Conservation (phyloP, 1,140 invertebrate genomes). For the Drosophila bipectinata region DNA sequence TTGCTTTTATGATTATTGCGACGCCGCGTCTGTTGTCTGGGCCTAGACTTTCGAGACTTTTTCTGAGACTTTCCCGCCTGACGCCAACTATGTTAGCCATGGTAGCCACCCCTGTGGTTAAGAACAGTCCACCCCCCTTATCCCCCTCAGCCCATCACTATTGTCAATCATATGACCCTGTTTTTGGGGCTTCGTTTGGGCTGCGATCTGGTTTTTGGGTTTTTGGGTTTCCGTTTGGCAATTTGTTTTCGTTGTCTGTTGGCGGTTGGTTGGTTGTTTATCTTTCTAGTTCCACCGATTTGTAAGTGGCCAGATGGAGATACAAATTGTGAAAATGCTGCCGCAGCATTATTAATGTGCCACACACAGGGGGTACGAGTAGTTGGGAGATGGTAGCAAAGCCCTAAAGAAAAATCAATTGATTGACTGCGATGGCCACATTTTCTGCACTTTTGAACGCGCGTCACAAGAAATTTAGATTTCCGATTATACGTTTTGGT, state of each 20-base stretch:
- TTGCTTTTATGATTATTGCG: constrained; percentile 78
- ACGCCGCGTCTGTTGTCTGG: constrained; percentile 73
- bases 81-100: constrained; percentile 47
- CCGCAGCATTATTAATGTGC: constrained; percentile 52
- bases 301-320: constrained; percentile 3
- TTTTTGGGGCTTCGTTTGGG: constrained; percentile 35
- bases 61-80: constrained; percentile 52
- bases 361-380: constrained; percentile 7
- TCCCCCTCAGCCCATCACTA: background rate
- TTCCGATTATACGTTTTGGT: constrained; percentile 41
- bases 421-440: constrained; percentile 66
- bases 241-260: constrained; percentile 49
- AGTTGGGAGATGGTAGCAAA: background rate
- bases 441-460: constrained; percentile 79
- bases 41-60: constrained; percentile 35
- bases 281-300: constrained; percentile 54
- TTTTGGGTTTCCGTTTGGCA: constrained; percentile 48
- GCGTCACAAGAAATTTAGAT: constrained; percentile 69
- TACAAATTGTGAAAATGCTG: constrained; percentile 27
- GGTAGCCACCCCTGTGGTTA: constrained; percentile 24
- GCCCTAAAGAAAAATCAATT: constrained; percentile 69
- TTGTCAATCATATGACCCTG: constrained; percentile 66
- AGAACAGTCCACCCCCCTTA: background rate
- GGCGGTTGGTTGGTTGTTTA: constrained; percentile 13
- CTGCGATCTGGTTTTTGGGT: constrained; percentile 31